phyloP scores from a whole-genome alignment of 2,888 invertebrate species.

The Troides aeacus region DNA sequence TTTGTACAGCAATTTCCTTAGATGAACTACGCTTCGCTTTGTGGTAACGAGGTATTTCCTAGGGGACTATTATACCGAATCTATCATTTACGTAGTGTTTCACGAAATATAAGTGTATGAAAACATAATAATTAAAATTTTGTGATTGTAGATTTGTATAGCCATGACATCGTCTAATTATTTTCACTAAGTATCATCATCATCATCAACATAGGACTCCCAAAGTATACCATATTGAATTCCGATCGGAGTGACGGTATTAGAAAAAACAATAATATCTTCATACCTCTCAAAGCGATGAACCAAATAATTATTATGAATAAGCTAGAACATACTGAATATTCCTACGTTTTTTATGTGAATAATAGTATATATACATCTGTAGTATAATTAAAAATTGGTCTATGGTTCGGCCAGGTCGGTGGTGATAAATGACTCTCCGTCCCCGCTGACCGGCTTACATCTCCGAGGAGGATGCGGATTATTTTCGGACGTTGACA shows the following conservation, averaged over 20 bases:
- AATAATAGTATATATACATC: slow-evolving; percentile 5
- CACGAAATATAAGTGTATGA: too few relatives aligned
- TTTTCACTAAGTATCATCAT: too few relatives aligned
- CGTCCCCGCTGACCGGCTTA: slow-evolving; percentile 67
- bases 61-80: not conserved
- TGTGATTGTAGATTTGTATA: too few relatives aligned
- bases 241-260: too few relatives aligned
- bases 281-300: too few relatives aligned
- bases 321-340: not conserved
- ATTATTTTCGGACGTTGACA: slow-evolving; percentile 76
- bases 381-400: slow-evolving; percentile 34
- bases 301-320: not conserved
- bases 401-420: slow-evolving; percentile 46
- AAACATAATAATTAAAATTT: too few relatives aligned
- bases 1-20: not conserved
- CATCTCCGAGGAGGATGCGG: slow-evolving; percentile 69
- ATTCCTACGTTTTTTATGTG: not conserved
- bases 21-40: not conserved
- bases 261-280: too few relatives aligned
- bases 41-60: not conserved
- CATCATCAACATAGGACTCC: too few relatives aligned
- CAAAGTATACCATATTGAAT: too few relatives aligned
- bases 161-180: too few relatives aligned
- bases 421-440: slow-evolving; percentile 74
- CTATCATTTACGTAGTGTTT: too few relatives aligned